Evolutionary conservation across 2,113 vertebrate species (phyloP).

Genomic region (Puffinus mauretanicus): DNA sequence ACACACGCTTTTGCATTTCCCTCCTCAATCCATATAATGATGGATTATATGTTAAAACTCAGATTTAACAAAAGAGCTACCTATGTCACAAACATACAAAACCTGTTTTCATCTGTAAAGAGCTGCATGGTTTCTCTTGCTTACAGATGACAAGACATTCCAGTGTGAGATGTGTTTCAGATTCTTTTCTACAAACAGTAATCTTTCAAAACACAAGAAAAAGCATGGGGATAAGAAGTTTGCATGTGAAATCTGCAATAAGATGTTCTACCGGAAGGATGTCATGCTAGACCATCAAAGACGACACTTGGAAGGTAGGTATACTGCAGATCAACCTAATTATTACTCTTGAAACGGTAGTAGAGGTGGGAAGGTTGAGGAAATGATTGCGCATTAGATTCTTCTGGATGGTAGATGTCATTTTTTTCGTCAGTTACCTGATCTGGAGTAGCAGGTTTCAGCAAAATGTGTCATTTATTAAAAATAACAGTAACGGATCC

Average conservation of each 20-base stretch:
- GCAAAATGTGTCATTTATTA: background rate
- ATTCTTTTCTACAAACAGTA: constrained; percentile 99
- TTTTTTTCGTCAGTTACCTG: background rate
- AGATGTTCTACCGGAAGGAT: constrained; percentile 97
- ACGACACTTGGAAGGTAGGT: constrained; percentile 89
- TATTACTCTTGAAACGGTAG: background rate
- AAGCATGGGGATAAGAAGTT: constrained; percentile 98
- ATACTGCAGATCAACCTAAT: background rate
- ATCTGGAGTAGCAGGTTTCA: background rate
- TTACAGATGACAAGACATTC: constrained; percentile 96
- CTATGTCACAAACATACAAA: background rate
- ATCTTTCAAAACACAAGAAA: constrained; percentile 99
- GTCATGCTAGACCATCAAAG: constrained; percentile 98
- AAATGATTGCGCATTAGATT: background rate
- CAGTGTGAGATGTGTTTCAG: constrained; percentile 98
- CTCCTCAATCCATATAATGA: background rate
- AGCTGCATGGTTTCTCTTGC: constrained; percentile 21
- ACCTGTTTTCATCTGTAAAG: background rate
- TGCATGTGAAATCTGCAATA: constrained; percentile 94
- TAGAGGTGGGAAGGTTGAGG: background rate
- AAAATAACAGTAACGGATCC: background rate
- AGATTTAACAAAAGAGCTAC: background rate
- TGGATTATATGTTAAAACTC: background rate
- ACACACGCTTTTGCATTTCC: background rate
- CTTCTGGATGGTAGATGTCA: background rate